These are phyloP conservation scores for Pinna nobilis DNA, from an alignment of 1,140 invertebrate genomes.

Conservation along the genomic window DNA sequence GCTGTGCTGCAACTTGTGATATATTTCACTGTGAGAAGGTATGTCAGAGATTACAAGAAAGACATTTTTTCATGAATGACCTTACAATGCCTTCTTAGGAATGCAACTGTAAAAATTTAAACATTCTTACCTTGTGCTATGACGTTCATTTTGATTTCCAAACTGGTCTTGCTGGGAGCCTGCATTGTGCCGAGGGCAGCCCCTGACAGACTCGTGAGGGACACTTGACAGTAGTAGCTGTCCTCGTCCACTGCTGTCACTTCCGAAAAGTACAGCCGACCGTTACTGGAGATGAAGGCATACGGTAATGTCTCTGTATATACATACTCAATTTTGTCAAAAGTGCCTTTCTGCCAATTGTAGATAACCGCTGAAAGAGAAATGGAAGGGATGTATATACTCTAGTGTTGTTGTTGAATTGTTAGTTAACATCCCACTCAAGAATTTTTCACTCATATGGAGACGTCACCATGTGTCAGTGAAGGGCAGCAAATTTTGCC, in stretches of 20 bases:
- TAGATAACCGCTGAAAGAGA: conserved; percentile 45
- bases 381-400: no score
- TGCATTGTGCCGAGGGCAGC: conserved; percentile 48
- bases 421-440: no score
- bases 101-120: neutral
- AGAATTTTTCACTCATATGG: no score
- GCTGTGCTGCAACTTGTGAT: no score
- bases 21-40: no score
- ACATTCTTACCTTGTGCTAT: conserved; percentile 37
- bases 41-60: neutral
- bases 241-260: conserved; percentile 51
- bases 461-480: no score
- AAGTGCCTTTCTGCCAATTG: conserved; percentile 43
- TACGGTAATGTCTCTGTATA: conserved; percentile 42
- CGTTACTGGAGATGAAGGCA: conserved; percentile 60
- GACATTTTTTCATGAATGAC: neutral
- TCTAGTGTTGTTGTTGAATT: no score
- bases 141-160: conserved; percentile 51
- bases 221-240: conserved; percentile 54
- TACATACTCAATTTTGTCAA: conserved; percentile 26
- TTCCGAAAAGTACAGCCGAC: conserved; percentile 64
- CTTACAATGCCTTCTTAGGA: no score
- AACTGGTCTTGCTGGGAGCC: conserved; percentile 49
- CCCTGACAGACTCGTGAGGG: conserved; percentile 48
- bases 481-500: no score